phyloP scores from a whole-genome alignment of 1,140 invertebrate genomes.

The Agraylea sexmaculata region DNA sequence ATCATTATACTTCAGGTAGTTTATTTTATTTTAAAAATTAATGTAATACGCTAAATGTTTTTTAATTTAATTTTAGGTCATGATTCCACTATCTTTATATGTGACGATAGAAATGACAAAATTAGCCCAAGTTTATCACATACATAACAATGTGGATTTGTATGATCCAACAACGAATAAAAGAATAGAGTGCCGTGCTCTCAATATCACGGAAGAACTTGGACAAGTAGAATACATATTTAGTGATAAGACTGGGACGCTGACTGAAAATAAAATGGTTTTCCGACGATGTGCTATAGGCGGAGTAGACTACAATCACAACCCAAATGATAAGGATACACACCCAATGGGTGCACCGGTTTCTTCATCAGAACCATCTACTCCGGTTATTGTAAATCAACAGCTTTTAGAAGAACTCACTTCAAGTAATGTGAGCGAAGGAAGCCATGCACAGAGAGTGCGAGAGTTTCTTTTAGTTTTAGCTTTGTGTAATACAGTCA shows the following conservation, averaged over 20 bases:
- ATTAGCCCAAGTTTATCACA: slow-evolving; percentile 90
- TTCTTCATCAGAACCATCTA: slow-evolving; percentile 27
- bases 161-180: slow-evolving; percentile 76
- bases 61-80: slow-evolving; percentile 50
- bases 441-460: slow-evolving; percentile 37
- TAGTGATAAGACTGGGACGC: slow-evolving; percentile 94
- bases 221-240: slow-evolving; percentile 95
- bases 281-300: slow-evolving; percentile 82
- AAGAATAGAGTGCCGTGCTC: slow-evolving; percentile 82
- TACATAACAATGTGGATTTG: slow-evolving; percentile 79
- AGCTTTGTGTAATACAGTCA: slow-evolving; percentile 92
- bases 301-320: slow-evolving; percentile 80
- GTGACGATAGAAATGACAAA: slow-evolving; percentile 96
- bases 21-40: slow-evolving; percentile 8
- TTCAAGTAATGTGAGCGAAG: slow-evolving; percentile 20
- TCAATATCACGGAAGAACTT: slow-evolving; percentile 95
- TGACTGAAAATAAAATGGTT: slow-evolving; percentile 97
- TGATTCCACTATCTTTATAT: slow-evolving; percentile 95
- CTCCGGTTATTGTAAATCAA: slow-evolving; percentile 50
- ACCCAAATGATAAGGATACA: slow-evolving; percentile 34
- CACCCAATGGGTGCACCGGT: slow-evolving; percentile 20
- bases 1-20: slow-evolving; percentile 85
- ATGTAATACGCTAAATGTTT: slow-evolving; percentile 7
- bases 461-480: slow-evolving; percentile 88
- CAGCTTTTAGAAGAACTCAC: slow-evolving; percentile 55